phyloP scores from a whole-genome alignment of 23 tunicate genomes.

The Styela plicata region DNA sequence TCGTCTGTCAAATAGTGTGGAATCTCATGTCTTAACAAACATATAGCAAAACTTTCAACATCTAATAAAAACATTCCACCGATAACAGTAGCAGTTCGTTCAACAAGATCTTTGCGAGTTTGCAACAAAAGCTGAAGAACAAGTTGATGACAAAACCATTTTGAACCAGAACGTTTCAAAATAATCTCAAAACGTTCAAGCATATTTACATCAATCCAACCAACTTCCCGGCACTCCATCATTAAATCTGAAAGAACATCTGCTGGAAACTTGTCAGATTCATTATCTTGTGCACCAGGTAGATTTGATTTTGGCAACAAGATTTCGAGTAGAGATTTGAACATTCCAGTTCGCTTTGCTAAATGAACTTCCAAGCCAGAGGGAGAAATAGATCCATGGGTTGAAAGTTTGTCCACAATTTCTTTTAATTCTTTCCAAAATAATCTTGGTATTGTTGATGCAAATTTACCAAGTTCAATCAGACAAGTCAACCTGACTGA shows the following conservation, averaged over 20 bases:
- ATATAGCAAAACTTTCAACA: constrained; percentile 41
- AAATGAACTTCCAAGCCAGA: neutral
- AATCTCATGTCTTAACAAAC: constrained; percentile 48
- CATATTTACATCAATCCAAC: constrained; percentile 18
- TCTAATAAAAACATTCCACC: constrained; percentile 46
- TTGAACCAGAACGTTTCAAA: constrained; percentile 1
- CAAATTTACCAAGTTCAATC: constrained; percentile 30
- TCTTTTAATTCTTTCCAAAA: constrained; percentile 16
- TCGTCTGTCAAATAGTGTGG: constrained; percentile 30
- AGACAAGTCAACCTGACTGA: constrained; percentile 42
- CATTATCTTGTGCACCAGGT: constrained; percentile 4
- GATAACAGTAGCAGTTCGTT: constrained; percentile 40
- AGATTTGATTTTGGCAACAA: constrained; percentile 1
- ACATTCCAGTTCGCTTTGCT: constrained; percentile 1
- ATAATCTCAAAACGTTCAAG: neutral
- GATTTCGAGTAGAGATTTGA: neutral
- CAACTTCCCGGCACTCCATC: constrained; percentile 6
- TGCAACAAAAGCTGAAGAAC: constrained; percentile 38
- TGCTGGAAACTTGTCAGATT: neutral
- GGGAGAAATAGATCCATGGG: neutral
- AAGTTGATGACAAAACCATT: constrained; percentile 38
- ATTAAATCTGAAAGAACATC: constrained; percentile 1
- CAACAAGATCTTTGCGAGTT: constrained; percentile 26
- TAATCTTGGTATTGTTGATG: constrained; percentile 12
- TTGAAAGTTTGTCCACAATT: constrained; percentile 23